Conservation (phyloP, 2,888 invertebrate genomes). For the Drosophila demipolita region DNA sequence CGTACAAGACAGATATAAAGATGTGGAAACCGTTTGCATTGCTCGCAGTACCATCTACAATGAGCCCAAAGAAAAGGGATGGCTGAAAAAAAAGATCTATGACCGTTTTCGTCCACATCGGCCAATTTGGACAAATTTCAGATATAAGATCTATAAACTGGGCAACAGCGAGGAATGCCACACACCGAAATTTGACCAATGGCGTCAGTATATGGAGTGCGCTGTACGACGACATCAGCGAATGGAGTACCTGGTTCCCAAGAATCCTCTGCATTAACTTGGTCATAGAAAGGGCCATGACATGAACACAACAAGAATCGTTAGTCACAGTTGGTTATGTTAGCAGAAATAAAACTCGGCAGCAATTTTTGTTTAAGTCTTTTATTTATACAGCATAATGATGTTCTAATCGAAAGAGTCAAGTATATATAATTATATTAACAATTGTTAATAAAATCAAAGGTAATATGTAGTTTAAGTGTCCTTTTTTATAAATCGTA, state of each 20-base stretch:
- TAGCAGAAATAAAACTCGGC: not conserved
- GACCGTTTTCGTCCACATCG: not conserved
- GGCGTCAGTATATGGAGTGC: slow-evolving; percentile 6
- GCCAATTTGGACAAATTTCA: slow-evolving; percentile 8
- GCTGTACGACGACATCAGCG: slow-evolving; percentile 14
- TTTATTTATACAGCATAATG: not conserved
- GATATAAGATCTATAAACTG: not conserved
- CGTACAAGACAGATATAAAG: not conserved
- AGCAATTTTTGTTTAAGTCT: not conserved
- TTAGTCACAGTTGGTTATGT: not conserved
- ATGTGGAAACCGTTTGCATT: not conserved
- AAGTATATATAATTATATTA: not conserved
- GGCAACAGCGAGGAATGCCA: slow-evolving; percentile 24
- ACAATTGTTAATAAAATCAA: too few species aligned
- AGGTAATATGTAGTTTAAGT: not conserved
- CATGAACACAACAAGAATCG: not conserved
- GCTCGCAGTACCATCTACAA: not conserved
- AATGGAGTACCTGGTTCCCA: slow-evolving; percentile 27
- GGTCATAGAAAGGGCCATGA: not conserved
- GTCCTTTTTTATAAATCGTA: not conserved
- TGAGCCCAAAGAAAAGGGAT: not conserved
- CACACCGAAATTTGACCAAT: not conserved
- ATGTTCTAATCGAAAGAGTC: not conserved
- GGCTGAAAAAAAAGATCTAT: not conserved
- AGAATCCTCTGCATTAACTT: slow-evolving; percentile 21